Percentiles rank a stretch among this genome's conserved stretches.
Evolutionary conservation across 2,888 invertebrate species (phyloP).

Genomic region (Schrankia costaestrigalis): DNA sequence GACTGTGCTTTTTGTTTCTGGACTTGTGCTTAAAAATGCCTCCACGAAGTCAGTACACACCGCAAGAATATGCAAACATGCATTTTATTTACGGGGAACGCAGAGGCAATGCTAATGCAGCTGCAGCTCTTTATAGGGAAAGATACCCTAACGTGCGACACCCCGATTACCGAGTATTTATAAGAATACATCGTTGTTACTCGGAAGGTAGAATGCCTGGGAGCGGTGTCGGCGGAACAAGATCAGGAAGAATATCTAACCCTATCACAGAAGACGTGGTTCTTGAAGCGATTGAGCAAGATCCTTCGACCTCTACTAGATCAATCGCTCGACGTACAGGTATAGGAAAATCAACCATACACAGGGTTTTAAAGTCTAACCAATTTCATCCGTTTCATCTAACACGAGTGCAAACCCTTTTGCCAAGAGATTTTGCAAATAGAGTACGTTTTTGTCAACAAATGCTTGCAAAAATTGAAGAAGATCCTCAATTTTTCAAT

Average conservation of each 20-base stretch:
- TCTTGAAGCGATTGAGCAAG: slow-evolving; percentile 9
- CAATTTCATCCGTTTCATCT: not conserved
- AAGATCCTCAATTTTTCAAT: not conserved
- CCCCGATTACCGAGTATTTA: slow-evolving; percentile 11
- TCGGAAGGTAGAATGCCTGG: slow-evolving; percentile 5
- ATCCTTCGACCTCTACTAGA: slow-evolving; percentile 9
- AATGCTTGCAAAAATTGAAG: slow-evolving; percentile 1
- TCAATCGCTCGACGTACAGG: slow-evolving; percentile 8
- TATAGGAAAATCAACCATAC: not conserved
- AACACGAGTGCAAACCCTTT: not conserved
- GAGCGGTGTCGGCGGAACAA: not conserved
- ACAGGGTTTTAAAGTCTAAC: not conserved
- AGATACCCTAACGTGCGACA: slow-evolving; percentile 1
- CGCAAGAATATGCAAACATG: too few relatives aligned
- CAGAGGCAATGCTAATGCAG: too few relatives aligned
- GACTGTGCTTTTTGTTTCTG: too few relatives aligned
- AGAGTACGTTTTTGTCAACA: not conserved
- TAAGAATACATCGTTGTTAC: slow-evolving; percentile 4
- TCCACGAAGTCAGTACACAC: too few relatives aligned
- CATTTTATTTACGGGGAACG: too few relatives aligned
- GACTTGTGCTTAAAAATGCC: too few relatives aligned
- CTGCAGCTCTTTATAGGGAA: too few relatives aligned
- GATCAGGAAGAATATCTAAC: not conserved
- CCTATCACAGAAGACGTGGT: slow-evolving; percentile 5
- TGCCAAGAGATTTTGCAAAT: not conserved